These are phyloP conservation scores for Artemia franciscana DNA, from an alignment of 1,140 invertebrate genomes.

Conservation along the genomic window DNA sequence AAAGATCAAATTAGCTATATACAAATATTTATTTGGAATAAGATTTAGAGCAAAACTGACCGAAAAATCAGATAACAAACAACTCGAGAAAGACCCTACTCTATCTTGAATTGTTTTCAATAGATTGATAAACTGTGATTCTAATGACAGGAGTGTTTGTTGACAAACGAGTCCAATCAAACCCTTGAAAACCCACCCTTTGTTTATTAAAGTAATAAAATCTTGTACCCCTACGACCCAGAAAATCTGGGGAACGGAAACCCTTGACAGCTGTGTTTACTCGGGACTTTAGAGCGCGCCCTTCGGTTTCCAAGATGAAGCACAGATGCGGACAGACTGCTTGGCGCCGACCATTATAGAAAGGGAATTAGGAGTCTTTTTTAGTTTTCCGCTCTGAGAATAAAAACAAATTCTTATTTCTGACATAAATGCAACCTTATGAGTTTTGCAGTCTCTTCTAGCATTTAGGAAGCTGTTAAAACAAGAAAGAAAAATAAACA, in stretches of 20 bases:
- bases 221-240: background rate
- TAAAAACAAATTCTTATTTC: background rate
- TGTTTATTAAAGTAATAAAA: background rate
- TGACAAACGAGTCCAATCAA: background rate
- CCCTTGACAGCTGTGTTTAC: background rate
- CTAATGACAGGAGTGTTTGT: background rate
- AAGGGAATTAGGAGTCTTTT: background rate
- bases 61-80: no score
- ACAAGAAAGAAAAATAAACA: no score
- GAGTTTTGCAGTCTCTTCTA: background rate
- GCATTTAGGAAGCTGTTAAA: no score
- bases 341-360: background rate
- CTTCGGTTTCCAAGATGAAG: background rate
- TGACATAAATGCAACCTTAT: background rate
- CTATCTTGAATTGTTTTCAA: background rate
- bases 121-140: background rate
- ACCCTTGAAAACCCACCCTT: background rate
- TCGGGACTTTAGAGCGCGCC: background rate
- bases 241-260: background rate
- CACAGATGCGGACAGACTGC: background rate
- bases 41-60: no score
- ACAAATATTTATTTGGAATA: no score
- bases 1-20: no score
- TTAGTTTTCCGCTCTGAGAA: background rate
- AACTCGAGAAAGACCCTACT: no score